A percentile compares a stretch with the other conserved stretches of the same genome.
Conservation (phyloP, 2,888 invertebrate species). For the Sinotaia quadrata region DNA sequence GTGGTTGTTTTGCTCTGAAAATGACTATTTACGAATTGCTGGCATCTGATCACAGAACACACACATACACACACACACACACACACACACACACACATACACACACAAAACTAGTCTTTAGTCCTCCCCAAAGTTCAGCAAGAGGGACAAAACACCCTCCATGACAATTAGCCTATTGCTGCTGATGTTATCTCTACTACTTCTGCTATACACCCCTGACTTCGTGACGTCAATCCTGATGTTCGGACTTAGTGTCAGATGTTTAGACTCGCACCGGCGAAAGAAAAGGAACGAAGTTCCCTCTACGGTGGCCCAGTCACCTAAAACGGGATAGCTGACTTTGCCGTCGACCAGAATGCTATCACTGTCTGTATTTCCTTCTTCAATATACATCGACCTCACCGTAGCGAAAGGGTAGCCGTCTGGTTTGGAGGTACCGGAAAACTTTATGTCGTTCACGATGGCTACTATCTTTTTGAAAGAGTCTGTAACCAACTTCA, state of each 20-base stretch:
- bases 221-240: conserved; percentile 47
- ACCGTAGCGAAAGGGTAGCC: conserved; percentile 38
- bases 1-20: no score
- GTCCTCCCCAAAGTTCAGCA: no score
- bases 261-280: conserved; percentile 56
- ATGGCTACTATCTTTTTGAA: conserved; percentile 9
- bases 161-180: no score
- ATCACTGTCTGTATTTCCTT: conserved; percentile 39
- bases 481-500: conserved; percentile 15
- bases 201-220: background rate
- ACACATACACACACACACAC: conserved; percentile 13
- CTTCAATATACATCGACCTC: conserved; percentile 37
- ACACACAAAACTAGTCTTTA: no score
- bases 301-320: conserved; percentile 40
- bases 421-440: background rate
- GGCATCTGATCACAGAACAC: no score
- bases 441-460: conserved; percentile 19
- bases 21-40: no score
- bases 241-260: conserved; percentile 57
- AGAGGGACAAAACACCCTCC: no score
- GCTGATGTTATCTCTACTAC: no score
- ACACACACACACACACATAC: conserved; percentile 8
- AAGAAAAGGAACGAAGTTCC: conserved; percentile 54
- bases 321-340: conserved; percentile 45
- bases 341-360: conserved; percentile 41